Evolutionary conservation across 2,113 vertebrate genomes (phyloP).

Genomic region (Monopterus albus): DNA sequence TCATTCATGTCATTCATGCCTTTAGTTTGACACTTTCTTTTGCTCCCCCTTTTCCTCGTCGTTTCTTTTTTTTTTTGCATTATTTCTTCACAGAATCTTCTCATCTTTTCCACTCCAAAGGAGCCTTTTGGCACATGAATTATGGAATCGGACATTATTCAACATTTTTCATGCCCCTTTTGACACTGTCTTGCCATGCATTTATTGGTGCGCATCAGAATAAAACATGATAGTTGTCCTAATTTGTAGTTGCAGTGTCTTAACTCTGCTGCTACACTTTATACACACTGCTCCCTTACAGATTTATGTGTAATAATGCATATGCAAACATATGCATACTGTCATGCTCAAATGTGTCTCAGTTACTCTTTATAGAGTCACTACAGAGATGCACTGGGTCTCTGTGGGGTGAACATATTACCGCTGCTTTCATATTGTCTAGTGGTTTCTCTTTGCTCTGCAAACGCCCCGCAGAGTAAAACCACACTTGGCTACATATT

Average conservation of each 20-base stretch:
- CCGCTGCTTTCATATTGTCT: slow-evolving; percentile 24
- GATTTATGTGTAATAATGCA: slow-evolving; percentile 19
- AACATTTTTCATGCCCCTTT: slow-evolving; percentile 32
- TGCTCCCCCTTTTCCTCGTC: neutral
- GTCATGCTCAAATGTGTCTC: slow-evolving; percentile 26
- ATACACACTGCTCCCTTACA: slow-evolving; percentile 14
- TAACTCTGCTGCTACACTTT: slow-evolving; percentile 27
- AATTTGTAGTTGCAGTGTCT: slow-evolving; percentile 20
- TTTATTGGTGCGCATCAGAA: slow-evolving; percentile 32
- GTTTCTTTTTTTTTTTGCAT: slow-evolving; percentile 47
- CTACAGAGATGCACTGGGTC: slow-evolving; percentile 7
- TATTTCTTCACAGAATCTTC: slow-evolving; percentile 58
- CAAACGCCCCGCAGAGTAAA: slow-evolving; percentile 44
- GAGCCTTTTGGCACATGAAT: slow-evolving; percentile 55
- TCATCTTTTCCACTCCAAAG: slow-evolving; percentile 56
- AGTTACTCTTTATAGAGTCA: slow-evolving; percentile 12
- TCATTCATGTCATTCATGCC: neutral
- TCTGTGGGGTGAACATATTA: slow-evolving; percentile 31
- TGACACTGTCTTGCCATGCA: slow-evolving; percentile 49
- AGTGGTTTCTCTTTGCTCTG: slow-evolving; percentile 29
- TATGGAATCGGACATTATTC: slow-evolving; percentile 61
- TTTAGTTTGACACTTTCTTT: slow-evolving; percentile 22
- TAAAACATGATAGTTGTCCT: slow-evolving; percentile 45
- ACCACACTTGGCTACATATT: slow-evolving; percentile 50
- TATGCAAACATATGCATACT: slow-evolving; percentile 11